phyloP scores from a whole-genome alignment of 2,113 vertebrate species.

The Heloderma charlesbogerti region DNA sequence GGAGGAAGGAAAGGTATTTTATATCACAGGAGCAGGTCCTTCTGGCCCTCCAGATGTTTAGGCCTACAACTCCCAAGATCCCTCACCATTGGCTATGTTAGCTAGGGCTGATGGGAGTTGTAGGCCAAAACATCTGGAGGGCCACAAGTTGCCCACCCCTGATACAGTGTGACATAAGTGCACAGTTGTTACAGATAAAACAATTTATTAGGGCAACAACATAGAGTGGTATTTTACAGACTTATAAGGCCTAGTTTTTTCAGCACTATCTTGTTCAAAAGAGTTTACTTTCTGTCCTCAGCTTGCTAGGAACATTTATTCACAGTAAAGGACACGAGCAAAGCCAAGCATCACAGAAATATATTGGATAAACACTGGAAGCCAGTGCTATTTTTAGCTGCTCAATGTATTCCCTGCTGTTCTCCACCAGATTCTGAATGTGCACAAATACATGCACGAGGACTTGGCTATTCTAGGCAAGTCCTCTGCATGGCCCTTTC shows the following conservation, averaged over 20 bases:
- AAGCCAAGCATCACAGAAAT: conserved; percentile 90
- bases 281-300: conserved; percentile 81
- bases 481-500: conserved; percentile 60
- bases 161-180: no score
- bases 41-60: neutral
- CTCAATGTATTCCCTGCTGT: conserved; percentile 71
- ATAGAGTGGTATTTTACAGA: conserved; percentile 49
- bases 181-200: no score
- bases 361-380: conserved; percentile 79
- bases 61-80: no score
- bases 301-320: conserved; percentile 85
- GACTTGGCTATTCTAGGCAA: conserved; percentile 73
- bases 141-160: no score
- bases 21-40: neutral
- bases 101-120: no score
- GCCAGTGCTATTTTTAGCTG: conserved; percentile 78
- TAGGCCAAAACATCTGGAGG: no score
- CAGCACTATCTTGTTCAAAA: conserved; percentile 72
- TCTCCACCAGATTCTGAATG: conserved; percentile 72
- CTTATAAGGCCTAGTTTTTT: conserved; percentile 50
- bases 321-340: conserved; percentile 86
- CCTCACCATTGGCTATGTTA: no score
- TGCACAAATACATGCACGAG: conserved; percentile 54
- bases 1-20: neutral
- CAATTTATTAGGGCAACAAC: neutral